Evolutionary conservation across 1,140 invertebrate species (phyloP), one percentile per base, ranked within the genome.

Genomic region (Drosophila yakuba): DNA sequence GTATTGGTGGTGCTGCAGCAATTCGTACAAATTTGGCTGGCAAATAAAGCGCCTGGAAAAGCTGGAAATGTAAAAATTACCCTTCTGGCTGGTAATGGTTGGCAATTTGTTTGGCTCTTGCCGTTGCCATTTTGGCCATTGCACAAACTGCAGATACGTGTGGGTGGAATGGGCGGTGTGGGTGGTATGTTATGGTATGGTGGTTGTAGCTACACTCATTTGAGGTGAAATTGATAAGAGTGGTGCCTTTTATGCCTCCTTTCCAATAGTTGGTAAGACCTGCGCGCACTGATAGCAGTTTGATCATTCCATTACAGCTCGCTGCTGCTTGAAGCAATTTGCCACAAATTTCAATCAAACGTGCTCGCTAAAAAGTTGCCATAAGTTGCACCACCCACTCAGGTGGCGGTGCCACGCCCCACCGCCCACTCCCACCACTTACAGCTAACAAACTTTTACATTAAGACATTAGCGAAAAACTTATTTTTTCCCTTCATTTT

Each of bases 341-440:
- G 84, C 84, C 79, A 83, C 84, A 88, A 88, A 88, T 88, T 88
- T 88, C 84, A 88, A 88, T 88, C 84, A 88, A 89, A 88, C 84
- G 83, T 88, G 83, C 83, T 78, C 71, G 57, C 80, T 74, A 71
- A 88, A 76, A 86, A 86, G 83, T 86, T 86, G 62, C 58, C 78
- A 50, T 81, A 86, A 85, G 64, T 82, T 88, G 80, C 55, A 62
- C 61, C 51, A 48, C 72, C 72, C 72, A 76, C 61, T 44, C 79
- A 84, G 81, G 77, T 74, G 55, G 55, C 61, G 44, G 44, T 28
- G 35, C 48, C 25, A 48, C 60, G 25, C 44, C 75, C n/a, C 59
- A n/a, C 14, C 20, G 25, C 41, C 10, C 17, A 43, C 44, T 20
- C 57, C 57, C 36, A 59, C 61, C 74, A 69, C 74, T 72, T 73